Evolutionary conservation across 2,888 invertebrate species (phyloP).

Genomic region (Tipula confusa): DNA sequence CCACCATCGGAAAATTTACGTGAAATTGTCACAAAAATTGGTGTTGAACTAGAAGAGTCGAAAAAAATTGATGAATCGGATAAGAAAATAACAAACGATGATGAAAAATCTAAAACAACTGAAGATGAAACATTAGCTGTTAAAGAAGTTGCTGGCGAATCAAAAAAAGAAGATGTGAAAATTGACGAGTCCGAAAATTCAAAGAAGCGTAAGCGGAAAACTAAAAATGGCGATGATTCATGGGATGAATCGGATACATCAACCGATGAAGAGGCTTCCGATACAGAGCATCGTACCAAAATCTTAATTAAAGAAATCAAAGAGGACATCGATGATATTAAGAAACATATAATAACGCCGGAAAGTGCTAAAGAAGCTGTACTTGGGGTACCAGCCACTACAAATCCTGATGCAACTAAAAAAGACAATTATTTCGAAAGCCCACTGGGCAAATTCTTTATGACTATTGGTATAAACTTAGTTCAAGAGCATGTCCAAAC

Average conservation of each 20-base stretch:
- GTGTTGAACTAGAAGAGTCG: conserved; percentile 59
- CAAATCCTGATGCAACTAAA: conserved; percentile 43
- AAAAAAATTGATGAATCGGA: conserved; percentile 55
- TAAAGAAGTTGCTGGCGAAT: conserved; percentile 43
- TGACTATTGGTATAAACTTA: conserved; percentile 83
- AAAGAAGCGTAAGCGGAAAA: conserved; percentile 45
- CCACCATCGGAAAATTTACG: conserved; percentile 75
- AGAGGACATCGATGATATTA: conserved; percentile 54
- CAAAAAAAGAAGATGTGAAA: conserved; percentile 42
- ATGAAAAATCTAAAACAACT: conserved; percentile 40
- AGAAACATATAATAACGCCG: conserved; percentile 49
- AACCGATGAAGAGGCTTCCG: conserved; percentile 53
- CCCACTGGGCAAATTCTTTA: conserved; percentile 84
- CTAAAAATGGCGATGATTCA: conserved; percentile 55
- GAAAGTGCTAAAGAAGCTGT: conserved; percentile 45
- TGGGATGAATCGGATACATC: conserved; percentile 55
- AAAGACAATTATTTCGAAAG: conserved; percentile 75
- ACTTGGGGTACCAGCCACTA: conserved; percentile 39
- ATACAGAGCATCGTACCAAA: conserved; percentile 51
- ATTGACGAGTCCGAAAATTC: conserved; percentile 46
- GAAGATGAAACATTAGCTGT: conserved; percentile 36
- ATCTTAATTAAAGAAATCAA: conserved; percentile 55
- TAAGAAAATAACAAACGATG: conserved; percentile 42
- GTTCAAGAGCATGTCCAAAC: conserved; percentile 91
- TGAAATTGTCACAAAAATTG: conserved; percentile 63